Base-by-base conservation (phyloP, 2,888 invertebrate species). In the Orchestes rusci region DNA sequence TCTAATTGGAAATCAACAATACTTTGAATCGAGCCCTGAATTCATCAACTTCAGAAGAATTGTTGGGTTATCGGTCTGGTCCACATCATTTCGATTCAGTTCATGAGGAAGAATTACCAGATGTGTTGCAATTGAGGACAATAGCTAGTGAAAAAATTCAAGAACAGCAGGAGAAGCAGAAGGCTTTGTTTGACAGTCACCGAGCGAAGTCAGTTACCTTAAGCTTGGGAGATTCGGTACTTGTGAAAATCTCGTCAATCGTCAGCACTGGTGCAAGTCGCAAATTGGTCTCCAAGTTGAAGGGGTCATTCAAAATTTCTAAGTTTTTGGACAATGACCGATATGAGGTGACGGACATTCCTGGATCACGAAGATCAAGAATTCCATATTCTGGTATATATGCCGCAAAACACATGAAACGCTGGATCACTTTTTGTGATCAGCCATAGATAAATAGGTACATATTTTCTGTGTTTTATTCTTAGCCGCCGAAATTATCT, bases 261-360 rank as follows among this genome's bases (percentile, higher is more conserved):
- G 36, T 28, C 20, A 36, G 36, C 12, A 48, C 44, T 16, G 50
- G 50, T 4, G 2, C 12, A 2, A 48, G 44, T 8, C 31, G 39
- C 4, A 50, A 50, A 35, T 23, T 50, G 34, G 50, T 29, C 4
- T 13, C 29, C 10, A 29, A 29, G 29, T 29, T 3, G 3, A 3
- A 3, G 4, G 13, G 29, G 10, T 43, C 43, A 5, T 45, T 46
- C 23, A 34, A 35, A 16, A 35, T 47, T 2, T 23, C 39, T 19
- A 45, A 47, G 23, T 2, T 7, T 10, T 18, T 46, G 18, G 32
- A 30, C 4, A 45, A 47, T 16, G 47, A 46, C 28, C 2, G 44
- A 13, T 47, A 47, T 30, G 44, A 38, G 29, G 47, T 47, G 1
- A 4, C 4, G 10, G 39, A 47, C 17, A 47, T 47, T 19, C 39